These are phyloP conservation scores for Arothron firmamentum DNA, from an alignment of 2,113 vertebrate species.

Conservation along the genomic window DNA sequence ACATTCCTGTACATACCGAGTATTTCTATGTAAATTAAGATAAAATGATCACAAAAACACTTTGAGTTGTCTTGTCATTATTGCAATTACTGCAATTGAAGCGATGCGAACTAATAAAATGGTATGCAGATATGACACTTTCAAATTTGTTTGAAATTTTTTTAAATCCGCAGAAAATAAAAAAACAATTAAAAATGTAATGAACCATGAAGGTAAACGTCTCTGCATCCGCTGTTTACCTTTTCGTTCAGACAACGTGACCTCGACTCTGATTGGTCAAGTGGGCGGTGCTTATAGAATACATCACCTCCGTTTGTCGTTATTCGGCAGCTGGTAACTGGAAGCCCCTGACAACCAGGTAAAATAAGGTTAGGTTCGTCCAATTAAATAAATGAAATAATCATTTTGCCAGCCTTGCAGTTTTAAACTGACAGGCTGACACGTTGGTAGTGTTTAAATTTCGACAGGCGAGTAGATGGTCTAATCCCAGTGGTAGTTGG, in stretches of 20 bases:
- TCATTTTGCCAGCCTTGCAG: not conserved
- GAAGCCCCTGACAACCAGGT: slow-evolving; percentile 57
- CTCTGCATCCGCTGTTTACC: slow-evolving; percentile 46
- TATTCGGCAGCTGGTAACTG: slow-evolving; percentile 55
- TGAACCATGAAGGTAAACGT: slow-evolving; percentile 4
- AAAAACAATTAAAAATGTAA: not conserved
- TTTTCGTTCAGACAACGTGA: slow-evolving; percentile 47
- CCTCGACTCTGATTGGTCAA: slow-evolving; percentile 44
- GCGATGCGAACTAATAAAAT: no score
- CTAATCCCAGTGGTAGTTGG: slow-evolving; percentile 34
- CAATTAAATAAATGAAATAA: not conserved
- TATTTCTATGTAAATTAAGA: slow-evolving; percentile 68
- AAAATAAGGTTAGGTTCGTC: not conserved
- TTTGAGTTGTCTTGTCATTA: slow-evolving; percentile 22
- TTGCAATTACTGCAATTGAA: slow-evolving; percentile 12
- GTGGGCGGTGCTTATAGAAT: slow-evolving; percentile 17
- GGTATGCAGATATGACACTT: no score
- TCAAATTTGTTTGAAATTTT: no score
- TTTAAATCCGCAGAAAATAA: not conserved
- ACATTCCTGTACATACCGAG: slow-evolving; percentile 65
- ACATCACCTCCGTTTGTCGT: slow-evolving; percentile 59
- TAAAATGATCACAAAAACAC: slow-evolving; percentile 43
- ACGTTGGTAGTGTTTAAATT: no score
- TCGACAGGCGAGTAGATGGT: slow-evolving; percentile 18
- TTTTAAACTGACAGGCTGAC: no score